phyloP scores from a whole-genome alignment of 2,797 vertebrate genomes.

The Oryzias dopingdopingensis region DNA sequence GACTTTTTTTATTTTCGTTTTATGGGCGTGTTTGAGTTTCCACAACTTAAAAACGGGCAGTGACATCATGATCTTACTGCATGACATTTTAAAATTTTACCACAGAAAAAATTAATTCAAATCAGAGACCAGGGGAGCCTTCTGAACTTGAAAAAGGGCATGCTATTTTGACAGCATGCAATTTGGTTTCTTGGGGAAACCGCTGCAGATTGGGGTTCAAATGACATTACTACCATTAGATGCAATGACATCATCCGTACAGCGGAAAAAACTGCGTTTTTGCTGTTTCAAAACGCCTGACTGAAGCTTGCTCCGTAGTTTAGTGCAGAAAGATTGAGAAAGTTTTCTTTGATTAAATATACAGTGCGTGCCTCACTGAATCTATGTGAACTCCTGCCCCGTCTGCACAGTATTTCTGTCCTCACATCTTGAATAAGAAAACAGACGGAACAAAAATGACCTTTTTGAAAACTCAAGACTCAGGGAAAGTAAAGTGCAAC shows the following conservation, averaged over 20 bases:
- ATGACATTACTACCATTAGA: conserved; percentile 72
- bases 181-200: conserved; percentile 54
- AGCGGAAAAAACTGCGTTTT: conserved; percentile 25
- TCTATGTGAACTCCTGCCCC: conserved; percentile 40
- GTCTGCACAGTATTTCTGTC: conserved; percentile 34
- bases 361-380: conserved; percentile 40
- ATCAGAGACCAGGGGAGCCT: conserved; percentile 31
- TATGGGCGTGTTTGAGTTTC: conserved; percentile 43
- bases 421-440: conserved; percentile 23
- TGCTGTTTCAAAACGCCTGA: conserved; percentile 52
- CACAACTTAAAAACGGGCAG: conserved; percentile 56
- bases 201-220: conserved; percentile 40
- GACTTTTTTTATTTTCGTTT: conserved; percentile 1
- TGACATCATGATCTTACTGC: conserved; percentile 30
- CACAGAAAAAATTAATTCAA: conserved; percentile 35
- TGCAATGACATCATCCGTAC: conserved; percentile 71
- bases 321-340: conserved; percentile 26
- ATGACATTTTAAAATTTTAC: conserved; percentile 37
- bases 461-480: conserved; percentile 22
- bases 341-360: conserved; percentile 49
- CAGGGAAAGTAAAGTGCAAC: conserved; percentile 28
- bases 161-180: conserved; percentile 57
- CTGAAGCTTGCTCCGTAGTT: conserved; percentile 61
- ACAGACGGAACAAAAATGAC: conserved; percentile 31
- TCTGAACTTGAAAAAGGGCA: conserved; percentile 35